These are phyloP conservation scores for Catocala nupta DNA, from an alignment of 2,888 invertebrate genomes.

Conservation along the genomic window DNA sequence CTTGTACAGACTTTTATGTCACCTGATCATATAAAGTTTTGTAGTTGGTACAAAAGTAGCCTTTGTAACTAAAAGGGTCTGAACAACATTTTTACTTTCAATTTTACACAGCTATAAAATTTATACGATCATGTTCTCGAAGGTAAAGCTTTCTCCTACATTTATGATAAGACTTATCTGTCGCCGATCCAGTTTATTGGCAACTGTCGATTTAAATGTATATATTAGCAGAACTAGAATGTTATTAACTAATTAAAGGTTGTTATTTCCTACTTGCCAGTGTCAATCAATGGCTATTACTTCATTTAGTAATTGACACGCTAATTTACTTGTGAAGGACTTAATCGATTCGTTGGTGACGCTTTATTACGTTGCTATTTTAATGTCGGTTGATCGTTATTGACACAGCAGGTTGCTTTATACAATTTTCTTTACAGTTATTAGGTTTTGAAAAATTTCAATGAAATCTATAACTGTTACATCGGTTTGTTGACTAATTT, in stretches of 20 bases:
- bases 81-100: constrained; percentile 29
- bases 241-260: constrained; percentile 24
- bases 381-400: neutral
- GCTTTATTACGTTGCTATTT: neutral
- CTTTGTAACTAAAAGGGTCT: neutral
- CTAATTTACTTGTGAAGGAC: constrained; percentile 10
- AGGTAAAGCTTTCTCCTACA: constrained; percentile 31
- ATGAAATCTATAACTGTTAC: too few relatives aligned
- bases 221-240: constrained; percentile 24
- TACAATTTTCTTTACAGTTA: too few relatives aligned
- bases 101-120: constrained; percentile 28
- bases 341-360: constrained; percentile 10
- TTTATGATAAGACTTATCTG: constrained; percentile 42
- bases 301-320: constrained; percentile 17
- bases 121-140: constrained; percentile 2
- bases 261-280: constrained; percentile 22
- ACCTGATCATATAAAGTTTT: neutral
- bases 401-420: too few relatives aligned
- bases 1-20: neutral
- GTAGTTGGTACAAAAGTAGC: neutral
- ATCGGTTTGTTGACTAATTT: too few relatives aligned
- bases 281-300: constrained; percentile 26
- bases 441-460: too few relatives aligned
- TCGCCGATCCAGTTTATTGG: constrained; percentile 18
- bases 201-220: constrained; percentile 12